Evolutionary conservation across 2,113 vertebrate genomes (phyloP).

Genomic region (Coptodon rendalli): DNA sequence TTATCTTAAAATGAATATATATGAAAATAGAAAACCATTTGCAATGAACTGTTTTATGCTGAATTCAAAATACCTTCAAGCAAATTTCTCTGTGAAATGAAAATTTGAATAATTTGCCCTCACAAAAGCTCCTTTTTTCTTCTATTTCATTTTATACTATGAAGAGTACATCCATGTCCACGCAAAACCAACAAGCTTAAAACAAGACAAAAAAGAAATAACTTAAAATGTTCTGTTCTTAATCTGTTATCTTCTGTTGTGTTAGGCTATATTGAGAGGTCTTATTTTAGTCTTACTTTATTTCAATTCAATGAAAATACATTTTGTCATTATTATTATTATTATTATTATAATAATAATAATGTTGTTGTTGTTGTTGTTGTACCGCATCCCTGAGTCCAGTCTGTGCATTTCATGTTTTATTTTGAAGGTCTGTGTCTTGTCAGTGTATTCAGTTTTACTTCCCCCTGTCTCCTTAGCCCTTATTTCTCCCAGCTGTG

Average conservation of each 20-base stretch:
- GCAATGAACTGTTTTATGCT: not conserved
- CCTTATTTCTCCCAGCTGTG: not conserved
- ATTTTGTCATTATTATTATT: not conserved
- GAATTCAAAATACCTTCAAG: not conserved
- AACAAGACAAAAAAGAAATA: not conserved
- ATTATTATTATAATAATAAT: too few relatives aligned
- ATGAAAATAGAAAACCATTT: not conserved
- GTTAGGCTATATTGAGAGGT: not conserved
- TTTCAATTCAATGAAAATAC: not conserved
- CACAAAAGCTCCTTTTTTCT: not conserved
- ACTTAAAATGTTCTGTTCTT: not conserved
- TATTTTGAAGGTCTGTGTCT: not conserved
- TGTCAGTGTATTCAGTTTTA: not conserved
- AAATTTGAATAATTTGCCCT: not conserved
- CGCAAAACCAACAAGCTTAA: not conserved
- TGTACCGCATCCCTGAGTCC: not conserved
- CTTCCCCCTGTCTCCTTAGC: not conserved
- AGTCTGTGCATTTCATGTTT: not conserved
- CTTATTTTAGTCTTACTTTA: not conserved
- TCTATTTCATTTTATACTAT: accelerated
- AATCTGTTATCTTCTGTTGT: not conserved
- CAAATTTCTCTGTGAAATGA: not conserved
- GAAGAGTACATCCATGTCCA: not conserved
- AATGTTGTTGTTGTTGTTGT: not conserved
- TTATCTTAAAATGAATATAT: not conserved